Evolutionary conservation across 2,113 vertebrate species (phyloP).

Genomic region (Tichodroma muraria): DNA sequence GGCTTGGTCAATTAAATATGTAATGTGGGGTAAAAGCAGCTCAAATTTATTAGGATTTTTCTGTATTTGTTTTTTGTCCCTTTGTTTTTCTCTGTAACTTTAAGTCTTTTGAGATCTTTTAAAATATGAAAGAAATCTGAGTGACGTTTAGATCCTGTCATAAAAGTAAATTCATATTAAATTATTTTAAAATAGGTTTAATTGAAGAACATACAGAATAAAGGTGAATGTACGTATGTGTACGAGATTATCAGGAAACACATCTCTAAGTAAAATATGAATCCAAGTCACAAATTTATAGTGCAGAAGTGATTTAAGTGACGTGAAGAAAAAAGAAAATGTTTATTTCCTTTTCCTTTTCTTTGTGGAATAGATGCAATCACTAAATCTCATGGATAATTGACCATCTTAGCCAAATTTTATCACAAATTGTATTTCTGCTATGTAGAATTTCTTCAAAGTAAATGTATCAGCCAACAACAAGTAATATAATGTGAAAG

Average conservation of each 20-base stretch:
- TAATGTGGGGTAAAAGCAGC: background rate
- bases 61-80: fast-evolving
- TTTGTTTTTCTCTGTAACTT: background rate
- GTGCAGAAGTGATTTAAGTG: background rate
- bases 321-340: background rate
- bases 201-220: background rate
- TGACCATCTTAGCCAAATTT: background rate
- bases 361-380: background rate
- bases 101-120: background rate
- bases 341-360: background rate
- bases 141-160: background rate
- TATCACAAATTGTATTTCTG: background rate
- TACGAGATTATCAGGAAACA: background rate
- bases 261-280: background rate
- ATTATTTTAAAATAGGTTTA: background rate
- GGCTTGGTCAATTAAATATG: background rate
- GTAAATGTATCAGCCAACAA: background rate
- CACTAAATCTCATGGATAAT: background rate
- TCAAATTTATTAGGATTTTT: background rate
- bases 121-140: background rate
- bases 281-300: background rate
- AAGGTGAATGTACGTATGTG: background rate
- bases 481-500: background rate
- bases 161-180: background rate
- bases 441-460: background rate